Evolutionary conservation across 2,888 invertebrate genomes (phyloP).

Genomic region (Chromoteleia sp.): DNA sequence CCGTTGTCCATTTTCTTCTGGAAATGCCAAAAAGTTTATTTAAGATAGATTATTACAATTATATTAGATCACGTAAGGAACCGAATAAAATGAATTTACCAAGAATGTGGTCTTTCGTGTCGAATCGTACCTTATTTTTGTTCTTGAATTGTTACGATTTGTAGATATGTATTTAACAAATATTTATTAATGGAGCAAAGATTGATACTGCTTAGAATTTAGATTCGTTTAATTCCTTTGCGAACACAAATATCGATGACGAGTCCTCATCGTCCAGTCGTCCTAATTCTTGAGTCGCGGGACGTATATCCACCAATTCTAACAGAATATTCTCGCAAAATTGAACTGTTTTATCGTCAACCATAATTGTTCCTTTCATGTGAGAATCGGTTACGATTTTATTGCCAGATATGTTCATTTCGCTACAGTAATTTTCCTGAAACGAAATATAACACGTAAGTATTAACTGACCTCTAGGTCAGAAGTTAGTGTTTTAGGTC

Average conservation of each 20-base stretch:
- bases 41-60: conserved; percentile 55
- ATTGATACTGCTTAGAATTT: neutral
- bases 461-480: too few species aligned
- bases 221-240: neutral
- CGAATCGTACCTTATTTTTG: neutral
- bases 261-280: neutral
- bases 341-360: neutral
- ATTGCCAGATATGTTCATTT: conserved; percentile 3
- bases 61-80: conserved; percentile 37
- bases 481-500: too few species aligned
- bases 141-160: too few species aligned
- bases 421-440: conserved; percentile 20
- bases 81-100: conserved; percentile 61
- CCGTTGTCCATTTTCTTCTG: conserved; percentile 83
- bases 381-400: neutral
- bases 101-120: conserved; percentile 1
- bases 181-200: too few species aligned
- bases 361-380: neutral
- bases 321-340: neutral
- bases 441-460: too few species aligned
- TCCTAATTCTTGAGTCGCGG: neutral
- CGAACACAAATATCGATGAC: neutral
- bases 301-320: neutral
- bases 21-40: conserved; percentile 73
- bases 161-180: too few species aligned